phyloP scores from a whole-genome alignment of 1,140 invertebrate genomes.

The Lepidurus apus region DNA sequence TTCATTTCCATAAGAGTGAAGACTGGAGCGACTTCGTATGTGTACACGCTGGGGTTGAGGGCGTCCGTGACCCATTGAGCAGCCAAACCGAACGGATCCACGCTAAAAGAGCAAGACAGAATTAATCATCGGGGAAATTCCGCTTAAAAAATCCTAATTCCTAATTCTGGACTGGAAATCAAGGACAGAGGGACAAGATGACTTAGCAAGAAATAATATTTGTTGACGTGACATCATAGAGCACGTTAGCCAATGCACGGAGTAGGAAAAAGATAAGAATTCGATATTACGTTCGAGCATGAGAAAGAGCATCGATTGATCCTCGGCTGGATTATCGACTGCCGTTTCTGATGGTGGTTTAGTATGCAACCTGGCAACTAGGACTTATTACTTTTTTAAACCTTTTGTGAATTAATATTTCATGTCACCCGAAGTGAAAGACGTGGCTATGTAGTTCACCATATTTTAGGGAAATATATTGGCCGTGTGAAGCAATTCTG shows the following conservation, averaged over 20 bases:
- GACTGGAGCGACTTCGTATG: slow-evolving; percentile 84
- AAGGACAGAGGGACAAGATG: not conserved
- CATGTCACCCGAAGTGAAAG: not conserved
- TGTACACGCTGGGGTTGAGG: slow-evolving; percentile 81
- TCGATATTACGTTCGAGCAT: not conserved
- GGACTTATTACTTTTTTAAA: not conserved
- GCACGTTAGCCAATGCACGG: not conserved
- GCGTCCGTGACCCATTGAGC: slow-evolving; percentile 81
- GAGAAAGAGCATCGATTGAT: not conserved
- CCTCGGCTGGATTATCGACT: not conserved
- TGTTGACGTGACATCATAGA: not conserved
- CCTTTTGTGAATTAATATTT: not conserved
- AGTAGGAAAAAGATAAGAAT: not conserved
- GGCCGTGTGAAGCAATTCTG: not conserved
- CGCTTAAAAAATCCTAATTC: not conserved
- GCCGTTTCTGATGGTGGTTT: not conserved
- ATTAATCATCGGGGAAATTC: slow-evolving; percentile 22
- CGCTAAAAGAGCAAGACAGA: slow-evolving; percentile 45
- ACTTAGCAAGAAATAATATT: not conserved
- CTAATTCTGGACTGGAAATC: not conserved
- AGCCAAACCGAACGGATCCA: slow-evolving; percentile 78
- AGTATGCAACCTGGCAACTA: slow-evolving; percentile 2
- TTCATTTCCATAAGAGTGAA: slow-evolving; percentile 78
- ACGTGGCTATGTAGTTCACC: too few relatives aligned
- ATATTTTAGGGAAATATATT: not conserved